Percentiles rank a stretch among this genome's conserved stretches.
Evolutionary conservation across 2,113 vertebrate species (phyloP).

Genomic region (Gallinago jamesoni): DNA sequence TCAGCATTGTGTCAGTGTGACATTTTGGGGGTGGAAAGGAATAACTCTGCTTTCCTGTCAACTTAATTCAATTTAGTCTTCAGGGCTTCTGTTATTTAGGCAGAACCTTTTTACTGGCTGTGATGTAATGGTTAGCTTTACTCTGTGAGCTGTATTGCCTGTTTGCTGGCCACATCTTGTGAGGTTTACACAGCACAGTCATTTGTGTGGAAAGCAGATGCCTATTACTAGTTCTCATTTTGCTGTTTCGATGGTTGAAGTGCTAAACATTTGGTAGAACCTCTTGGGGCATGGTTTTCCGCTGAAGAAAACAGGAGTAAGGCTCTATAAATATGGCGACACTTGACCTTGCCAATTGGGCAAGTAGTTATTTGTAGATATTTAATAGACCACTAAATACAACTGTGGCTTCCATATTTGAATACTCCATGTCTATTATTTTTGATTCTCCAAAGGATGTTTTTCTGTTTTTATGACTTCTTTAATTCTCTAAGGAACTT

Average conservation of each 20-base stretch:
- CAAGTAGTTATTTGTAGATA: neutral
- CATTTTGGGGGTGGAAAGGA: slow-evolving; percentile 37
- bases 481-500: neutral
- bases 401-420: neutral
- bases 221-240: neutral
- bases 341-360: neutral
- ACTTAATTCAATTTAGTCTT: neutral
- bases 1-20: neutral
- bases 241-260: neutral
- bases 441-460: neutral
- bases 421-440: neutral
- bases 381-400: neutral
- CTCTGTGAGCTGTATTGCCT: neutral
- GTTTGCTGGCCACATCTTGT: neutral
- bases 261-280: neutral
- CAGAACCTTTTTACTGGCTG: neutral
- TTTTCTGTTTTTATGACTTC: neutral
- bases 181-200: neutral
- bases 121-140: neutral
- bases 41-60: slow-evolving; percentile 2
- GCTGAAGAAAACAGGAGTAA: neutral
- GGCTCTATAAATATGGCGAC: neutral
- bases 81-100: neutral
- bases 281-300: neutral
- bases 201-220: neutral